Evolutionary conservation across 2,797 vertebrate genomes (phyloP).

Genomic region (Leuciscus waleckii): DNA sequence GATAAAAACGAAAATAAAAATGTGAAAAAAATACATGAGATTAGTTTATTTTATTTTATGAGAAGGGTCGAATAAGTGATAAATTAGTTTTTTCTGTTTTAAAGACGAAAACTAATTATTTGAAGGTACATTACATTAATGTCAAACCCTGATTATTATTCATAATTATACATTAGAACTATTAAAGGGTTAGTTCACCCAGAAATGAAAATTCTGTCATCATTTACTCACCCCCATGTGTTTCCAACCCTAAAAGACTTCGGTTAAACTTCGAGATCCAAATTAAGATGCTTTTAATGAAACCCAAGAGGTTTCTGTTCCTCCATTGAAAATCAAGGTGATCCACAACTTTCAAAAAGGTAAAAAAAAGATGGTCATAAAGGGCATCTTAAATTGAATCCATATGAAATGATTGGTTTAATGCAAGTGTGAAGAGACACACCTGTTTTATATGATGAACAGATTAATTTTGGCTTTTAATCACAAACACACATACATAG

Average conservation of each 20-base stretch:
- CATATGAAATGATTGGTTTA: neutral
- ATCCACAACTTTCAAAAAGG: neutral
- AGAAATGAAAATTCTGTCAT: too few species aligned
- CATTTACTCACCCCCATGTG: too few species aligned
- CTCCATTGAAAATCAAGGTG: neutral
- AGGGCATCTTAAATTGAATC: neutral
- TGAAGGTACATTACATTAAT: too few species aligned
- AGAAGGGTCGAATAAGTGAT: too few species aligned
- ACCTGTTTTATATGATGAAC: neutral
- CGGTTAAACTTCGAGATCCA: neutral
- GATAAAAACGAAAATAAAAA: too few species aligned
- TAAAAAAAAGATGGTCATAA: neutral
- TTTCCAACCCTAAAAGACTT: too few species aligned
- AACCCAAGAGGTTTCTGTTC: neutral
- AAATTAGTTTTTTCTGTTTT: too few species aligned
- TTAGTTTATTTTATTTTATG: too few species aligned
- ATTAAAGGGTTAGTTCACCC: neutral
- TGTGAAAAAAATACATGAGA: too few species aligned
- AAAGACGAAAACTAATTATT: too few species aligned
- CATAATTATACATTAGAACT: neutral
- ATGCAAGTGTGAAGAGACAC: too few species aligned
- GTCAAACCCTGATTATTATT: neutral
- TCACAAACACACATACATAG: too few species aligned
- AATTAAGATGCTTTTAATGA: neutral
- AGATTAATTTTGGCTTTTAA: neutral